These are phyloP conservation scores for Euphydryas editha DNA, from an alignment of 2,888 invertebrate genomes.

Conservation along the genomic window DNA sequence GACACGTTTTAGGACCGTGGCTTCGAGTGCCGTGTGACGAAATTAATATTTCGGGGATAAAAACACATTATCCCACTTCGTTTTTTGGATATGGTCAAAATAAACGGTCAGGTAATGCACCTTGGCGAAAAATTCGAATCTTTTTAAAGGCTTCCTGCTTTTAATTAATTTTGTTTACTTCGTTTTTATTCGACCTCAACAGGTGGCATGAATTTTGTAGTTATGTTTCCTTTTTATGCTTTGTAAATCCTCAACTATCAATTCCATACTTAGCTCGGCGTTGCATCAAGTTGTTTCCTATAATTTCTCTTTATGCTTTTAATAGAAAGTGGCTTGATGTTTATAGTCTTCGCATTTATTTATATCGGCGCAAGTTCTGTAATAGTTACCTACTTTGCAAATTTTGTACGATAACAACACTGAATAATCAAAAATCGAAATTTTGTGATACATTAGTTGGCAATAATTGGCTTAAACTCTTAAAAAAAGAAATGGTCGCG, in stretches of 20 bases:
- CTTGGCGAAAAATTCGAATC: conserved; percentile 12
- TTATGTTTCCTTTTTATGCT: conserved; percentile 2
- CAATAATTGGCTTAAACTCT: neutral
- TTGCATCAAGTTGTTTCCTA: conserved; percentile 8
- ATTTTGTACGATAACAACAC: neutral
- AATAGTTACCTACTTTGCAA: neutral
- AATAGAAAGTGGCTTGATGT: conserved; percentile 3
- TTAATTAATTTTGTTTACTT: conserved; percentile 19
- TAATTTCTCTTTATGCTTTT: conserved; percentile 7
- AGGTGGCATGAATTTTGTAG: conserved; percentile 27
- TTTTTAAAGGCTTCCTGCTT: conserved; percentile 15
- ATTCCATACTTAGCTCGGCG: neutral
- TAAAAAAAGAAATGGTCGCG: conserved; percentile 1
- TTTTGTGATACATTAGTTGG: conserved; percentile 28
- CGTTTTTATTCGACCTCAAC: conserved; percentile 21
- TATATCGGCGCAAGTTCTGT: too few relatives aligned
- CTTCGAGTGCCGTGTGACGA: conserved; percentile 58
- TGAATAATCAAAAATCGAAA: neutral
- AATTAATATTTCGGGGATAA: conserved; percentile 56
- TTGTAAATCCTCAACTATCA: neutral
- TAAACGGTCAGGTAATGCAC: conserved; percentile 55
- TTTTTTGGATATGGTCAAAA: conserved; percentile 63
- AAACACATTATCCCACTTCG: conserved; percentile 47
- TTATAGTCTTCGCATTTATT: neutral
- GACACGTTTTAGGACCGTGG: conserved; percentile 61